phyloP scores from a whole-genome alignment of 2,888 invertebrate genomes.

The Drosophila ustulata region DNA sequence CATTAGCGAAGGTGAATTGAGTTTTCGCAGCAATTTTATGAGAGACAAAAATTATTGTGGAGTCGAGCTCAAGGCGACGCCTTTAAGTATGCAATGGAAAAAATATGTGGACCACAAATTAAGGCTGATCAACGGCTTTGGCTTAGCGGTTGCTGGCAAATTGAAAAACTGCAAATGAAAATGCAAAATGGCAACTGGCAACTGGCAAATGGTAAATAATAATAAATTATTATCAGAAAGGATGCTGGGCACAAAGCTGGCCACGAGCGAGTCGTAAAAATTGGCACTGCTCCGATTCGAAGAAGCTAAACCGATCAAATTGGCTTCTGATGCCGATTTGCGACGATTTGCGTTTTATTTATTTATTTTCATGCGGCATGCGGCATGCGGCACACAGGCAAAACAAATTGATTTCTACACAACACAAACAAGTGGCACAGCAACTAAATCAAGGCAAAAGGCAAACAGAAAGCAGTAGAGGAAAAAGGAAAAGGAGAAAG shows the following conservation, averaged over 20 bases:
- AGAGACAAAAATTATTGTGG: constrained; percentile 1
- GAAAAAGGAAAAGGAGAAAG: constrained; percentile 36
- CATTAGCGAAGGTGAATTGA: constrained; percentile 71
- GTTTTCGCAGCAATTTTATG: constrained; percentile 48
- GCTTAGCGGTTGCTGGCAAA: constrained; percentile 42
- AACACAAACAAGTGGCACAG: constrained; percentile 34
- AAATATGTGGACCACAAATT: constrained; percentile 9
- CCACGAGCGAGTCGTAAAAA: constrained; percentile 73
- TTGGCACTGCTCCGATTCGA: constrained; percentile 45
- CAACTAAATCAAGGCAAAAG: constrained; percentile 72
- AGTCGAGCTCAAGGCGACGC: constrained; percentile 27
- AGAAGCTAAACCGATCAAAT: constrained; percentile 76
- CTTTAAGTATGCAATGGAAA: constrained; percentile 53
- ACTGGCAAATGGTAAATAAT: constrained; percentile 46
- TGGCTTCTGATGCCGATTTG: constrained; percentile 76
- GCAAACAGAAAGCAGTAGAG: constrained; percentile 47
- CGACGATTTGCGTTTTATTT: constrained; percentile 70
- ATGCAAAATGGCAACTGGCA: constrained; percentile 9
- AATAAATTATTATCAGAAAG: constrained; percentile 71
- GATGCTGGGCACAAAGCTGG: constrained; percentile 66
- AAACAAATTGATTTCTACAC: constrained; percentile 71
- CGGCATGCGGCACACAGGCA: constrained; percentile 38
- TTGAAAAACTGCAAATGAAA: constrained; percentile 49
- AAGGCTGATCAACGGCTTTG: constrained; percentile 16
- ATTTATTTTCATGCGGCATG: constrained; percentile 65